Conservation (phyloP, 2,113 vertebrate species). For the Gallinago paraguaiae region DNA sequence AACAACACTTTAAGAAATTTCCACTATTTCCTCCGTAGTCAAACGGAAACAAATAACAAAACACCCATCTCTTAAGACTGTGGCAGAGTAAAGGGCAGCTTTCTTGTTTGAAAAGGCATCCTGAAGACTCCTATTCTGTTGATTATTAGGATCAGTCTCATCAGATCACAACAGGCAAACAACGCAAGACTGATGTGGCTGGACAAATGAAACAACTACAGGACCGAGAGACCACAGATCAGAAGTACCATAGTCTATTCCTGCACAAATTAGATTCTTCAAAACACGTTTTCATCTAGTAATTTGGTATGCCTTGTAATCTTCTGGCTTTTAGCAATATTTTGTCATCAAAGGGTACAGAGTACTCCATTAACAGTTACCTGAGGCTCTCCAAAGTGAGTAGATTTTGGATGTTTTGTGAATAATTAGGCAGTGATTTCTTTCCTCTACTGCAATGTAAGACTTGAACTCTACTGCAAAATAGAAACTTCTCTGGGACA, state of each 20-base stretch:
- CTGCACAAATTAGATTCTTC: not conserved
- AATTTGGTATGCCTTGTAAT: not conserved
- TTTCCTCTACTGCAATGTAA: slow-evolving; percentile 1
- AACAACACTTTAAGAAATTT: not conserved
- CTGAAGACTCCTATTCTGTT: not conserved
- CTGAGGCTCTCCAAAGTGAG: not conserved
- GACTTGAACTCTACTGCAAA: not conserved
- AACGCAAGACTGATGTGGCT: not conserved
- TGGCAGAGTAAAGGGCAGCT: not conserved
- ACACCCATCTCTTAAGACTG: not conserved
- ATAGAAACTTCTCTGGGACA: not conserved
- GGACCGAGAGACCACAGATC: not conserved
- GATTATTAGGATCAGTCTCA: not conserved
- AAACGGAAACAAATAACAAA: not conserved
- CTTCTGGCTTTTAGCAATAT: not conserved
- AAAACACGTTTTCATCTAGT: not conserved
- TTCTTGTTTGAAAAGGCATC: not conserved
- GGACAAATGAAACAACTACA: not conserved
- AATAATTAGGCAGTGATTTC: not conserved
- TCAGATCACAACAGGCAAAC: not conserved
- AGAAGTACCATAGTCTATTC: not conserved
- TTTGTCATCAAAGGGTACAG: not conserved
- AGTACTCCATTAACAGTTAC: not conserved
- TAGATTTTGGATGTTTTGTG: not conserved
- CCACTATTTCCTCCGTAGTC: not conserved